Percentiles rank a stretch among this genome's conserved stretches.
phyloP scores from a whole-genome alignment of 2,797 vertebrate genomes.

The Chaunax sp. region DNA sequence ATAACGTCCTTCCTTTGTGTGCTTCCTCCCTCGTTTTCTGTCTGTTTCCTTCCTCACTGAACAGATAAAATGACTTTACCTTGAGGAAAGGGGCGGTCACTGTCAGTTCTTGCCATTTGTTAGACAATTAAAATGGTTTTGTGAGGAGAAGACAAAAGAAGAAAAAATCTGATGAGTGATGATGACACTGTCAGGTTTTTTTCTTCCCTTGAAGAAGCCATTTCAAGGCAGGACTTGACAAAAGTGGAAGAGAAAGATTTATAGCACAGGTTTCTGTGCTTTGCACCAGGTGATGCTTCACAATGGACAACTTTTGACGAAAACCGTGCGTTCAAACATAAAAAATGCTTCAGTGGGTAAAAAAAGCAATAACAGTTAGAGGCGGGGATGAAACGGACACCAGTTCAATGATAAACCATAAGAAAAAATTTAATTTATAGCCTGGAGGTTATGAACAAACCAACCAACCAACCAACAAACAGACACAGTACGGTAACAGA shows the following conservation, averaged over 20 bases:
- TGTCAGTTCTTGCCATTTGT: constrained; percentile 4
- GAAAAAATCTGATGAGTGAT: too few relatives aligned
- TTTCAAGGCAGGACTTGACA: not conserved
- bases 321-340: constrained; percentile 17
- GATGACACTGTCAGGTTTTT: not conserved
- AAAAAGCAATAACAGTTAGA: not conserved
- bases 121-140: constrained; percentile 10
- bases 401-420: too few relatives aligned
- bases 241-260: not conserved
- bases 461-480: too few relatives aligned
- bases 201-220: not conserved
- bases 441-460: too few relatives aligned
- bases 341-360: not conserved
- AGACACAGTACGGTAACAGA: too few relatives aligned
- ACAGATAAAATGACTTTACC: constrained; percentile 45
- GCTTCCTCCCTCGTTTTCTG: constrained; percentile 62
- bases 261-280: not conserved
- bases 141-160: not conserved
- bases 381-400: too few relatives aligned
- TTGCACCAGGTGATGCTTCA: constrained; percentile 8
- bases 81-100: constrained; percentile 50
- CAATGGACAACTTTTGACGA: not conserved
- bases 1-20: constrained; percentile 70
- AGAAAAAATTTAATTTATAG: too few relatives aligned
- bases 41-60: constrained; percentile 61